Percentiles rank a stretch among this genome's conserved stretches.
Evolutionary conservation across 2,888 invertebrate genomes (phyloP).

Genomic region (Tetragnatha montana): DNA sequence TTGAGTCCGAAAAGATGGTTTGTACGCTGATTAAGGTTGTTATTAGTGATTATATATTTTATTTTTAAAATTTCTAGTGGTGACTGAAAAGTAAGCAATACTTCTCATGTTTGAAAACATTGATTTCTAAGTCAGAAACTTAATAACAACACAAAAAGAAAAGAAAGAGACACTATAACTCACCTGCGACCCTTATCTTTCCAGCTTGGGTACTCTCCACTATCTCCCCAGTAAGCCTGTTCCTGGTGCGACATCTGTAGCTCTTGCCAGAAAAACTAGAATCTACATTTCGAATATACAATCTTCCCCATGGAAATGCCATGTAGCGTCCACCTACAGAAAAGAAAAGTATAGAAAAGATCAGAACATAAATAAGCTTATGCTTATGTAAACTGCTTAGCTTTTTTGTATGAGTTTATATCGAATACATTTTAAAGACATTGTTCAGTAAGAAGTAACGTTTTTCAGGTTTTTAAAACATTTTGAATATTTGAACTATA

Average conservation of each 20-base stretch:
- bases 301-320: slow-evolving; percentile 93
- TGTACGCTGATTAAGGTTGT: no score
- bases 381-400: background rate
- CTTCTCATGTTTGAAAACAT: no score
- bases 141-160: no score
- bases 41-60: no score
- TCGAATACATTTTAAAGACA: background rate
- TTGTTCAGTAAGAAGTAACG: no score
- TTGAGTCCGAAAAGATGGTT: no score
- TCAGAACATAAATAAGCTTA: no score
- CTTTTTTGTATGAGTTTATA: background rate
- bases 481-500: no score
- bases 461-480: no score
- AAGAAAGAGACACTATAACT: background rate
- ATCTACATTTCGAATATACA: slow-evolving; percentile 83
- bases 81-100: no score
- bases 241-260: slow-evolving; percentile 95
- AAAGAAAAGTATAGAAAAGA: background rate
- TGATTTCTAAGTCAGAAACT: no score
- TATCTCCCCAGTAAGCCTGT: slow-evolving; percentile 93
- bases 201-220: slow-evolving; percentile 94
- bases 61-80: no score
- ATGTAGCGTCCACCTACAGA: slow-evolving; percentile 92
- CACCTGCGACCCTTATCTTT: slow-evolving; percentile 95
- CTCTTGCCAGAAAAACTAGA: slow-evolving; percentile 64